A percentile compares a stretch with the other conserved stretches of the same genome.
phyloP scores from a whole-genome alignment of 2,888 invertebrate genomes.

The Desoria tigrina region DNA sequence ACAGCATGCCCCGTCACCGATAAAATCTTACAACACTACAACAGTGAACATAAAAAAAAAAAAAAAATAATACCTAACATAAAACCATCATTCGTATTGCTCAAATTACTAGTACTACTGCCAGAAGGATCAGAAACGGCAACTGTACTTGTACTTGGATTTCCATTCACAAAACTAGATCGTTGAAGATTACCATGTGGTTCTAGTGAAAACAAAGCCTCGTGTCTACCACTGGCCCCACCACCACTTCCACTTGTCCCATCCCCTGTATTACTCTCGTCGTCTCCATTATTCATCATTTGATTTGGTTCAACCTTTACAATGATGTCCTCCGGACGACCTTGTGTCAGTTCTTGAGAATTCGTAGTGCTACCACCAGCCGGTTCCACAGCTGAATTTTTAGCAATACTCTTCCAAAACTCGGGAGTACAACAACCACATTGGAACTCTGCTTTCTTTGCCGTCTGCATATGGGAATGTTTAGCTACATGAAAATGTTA shows the following conservation, averaged over 20 bases:
- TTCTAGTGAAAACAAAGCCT: not conserved
- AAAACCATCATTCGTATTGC: constrained; percentile 44
- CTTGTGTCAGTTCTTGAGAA: too few relatives aligned
- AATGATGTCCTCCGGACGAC: constrained; percentile 36
- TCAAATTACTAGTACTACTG: constrained; percentile 14
- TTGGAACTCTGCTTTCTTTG: constrained; percentile 38
- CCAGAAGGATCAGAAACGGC: constrained; percentile 1
- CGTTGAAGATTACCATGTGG: constrained; percentile 3
- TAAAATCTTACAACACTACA: too few relatives aligned
- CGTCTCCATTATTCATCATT: constrained; percentile 14
- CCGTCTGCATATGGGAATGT: constrained; percentile 39
- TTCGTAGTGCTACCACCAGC: not conserved
- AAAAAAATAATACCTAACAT: constrained; percentile 45
- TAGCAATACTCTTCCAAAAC: not conserved
- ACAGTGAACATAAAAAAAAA: too few relatives aligned
- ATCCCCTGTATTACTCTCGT: not conserved
- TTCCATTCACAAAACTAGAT: constrained; percentile 8
- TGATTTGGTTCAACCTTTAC: constrained; percentile 34
- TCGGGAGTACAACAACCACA: constrained; percentile 31
- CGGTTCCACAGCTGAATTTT: not conserved
- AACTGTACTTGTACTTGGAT: not conserved
- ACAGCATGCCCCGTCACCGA: too few relatives aligned
- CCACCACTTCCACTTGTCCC: not conserved
- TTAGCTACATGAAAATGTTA: constrained; percentile 30
- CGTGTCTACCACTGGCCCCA: not conserved